Conservation (phyloP, 2,888 invertebrate species). For the Andrena bucephala region DNA sequence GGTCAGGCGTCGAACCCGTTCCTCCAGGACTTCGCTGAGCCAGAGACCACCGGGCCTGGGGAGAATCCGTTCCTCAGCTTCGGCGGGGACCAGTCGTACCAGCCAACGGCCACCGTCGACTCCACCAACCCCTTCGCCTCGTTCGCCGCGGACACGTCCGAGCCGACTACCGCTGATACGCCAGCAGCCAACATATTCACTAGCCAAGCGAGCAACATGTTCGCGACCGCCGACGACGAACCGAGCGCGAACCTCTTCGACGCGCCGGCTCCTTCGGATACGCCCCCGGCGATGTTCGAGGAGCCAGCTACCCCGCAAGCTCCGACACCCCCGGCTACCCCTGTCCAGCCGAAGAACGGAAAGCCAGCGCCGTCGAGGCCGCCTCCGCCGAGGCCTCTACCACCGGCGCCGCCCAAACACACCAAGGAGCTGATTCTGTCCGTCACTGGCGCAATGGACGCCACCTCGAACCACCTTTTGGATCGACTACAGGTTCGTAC, state of each 20-base stretch:
- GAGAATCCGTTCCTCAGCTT: constrained; percentile 83
- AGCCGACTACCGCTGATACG: constrained; percentile 57
- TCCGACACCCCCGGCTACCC: neutral
- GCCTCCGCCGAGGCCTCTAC: constrained; percentile 85
- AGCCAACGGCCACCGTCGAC: constrained; percentile 72
- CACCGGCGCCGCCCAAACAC: constrained; percentile 88
- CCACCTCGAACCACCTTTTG: constrained; percentile 93
- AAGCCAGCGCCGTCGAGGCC: constrained; percentile 71
- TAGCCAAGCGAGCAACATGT: constrained; percentile 52
- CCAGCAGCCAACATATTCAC: constrained; percentile 63
- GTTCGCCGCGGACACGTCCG: constrained; percentile 76
- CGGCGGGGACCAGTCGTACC: constrained; percentile 74
- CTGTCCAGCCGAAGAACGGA: constrained; percentile 63
- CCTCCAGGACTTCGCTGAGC: constrained; percentile 85
- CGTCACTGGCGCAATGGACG: constrained; percentile 95
- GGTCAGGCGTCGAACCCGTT: constrained; percentile 89
- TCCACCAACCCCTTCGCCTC: constrained; percentile 84
- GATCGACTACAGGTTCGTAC: constrained; percentile 90
- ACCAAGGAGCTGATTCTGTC: constrained; percentile 94
- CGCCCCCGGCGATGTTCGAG: constrained; percentile 18
- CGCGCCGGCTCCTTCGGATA: constrained; percentile 8
- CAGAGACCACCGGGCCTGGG: constrained; percentile 71
- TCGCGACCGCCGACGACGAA: constrained; percentile 34
- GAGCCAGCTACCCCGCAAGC: neutral
- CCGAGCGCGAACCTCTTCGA: constrained; percentile 57